Base-by-base conservation (phyloP, 2,888 invertebrate genomes). In the Cryptocephalus moraei region DNA sequence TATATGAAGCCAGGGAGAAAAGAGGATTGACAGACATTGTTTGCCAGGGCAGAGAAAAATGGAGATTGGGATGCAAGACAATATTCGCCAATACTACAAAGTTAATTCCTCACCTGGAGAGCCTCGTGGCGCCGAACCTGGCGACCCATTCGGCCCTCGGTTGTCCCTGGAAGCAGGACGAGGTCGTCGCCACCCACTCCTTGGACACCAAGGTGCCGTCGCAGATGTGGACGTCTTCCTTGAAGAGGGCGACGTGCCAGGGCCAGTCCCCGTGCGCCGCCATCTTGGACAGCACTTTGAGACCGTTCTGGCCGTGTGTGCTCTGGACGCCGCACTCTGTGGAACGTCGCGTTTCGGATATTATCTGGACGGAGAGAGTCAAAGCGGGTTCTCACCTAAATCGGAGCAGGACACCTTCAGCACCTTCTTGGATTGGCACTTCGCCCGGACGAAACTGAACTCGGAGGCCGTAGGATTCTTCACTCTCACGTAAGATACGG, bases 121-220 rank as follows among this genome's bases (percentile, higher is more conserved):
- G 75, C 41, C 91, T 78, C 0, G 88, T 81, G 8, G 81, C 77
- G 1, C 90, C 91, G 49, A 89, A 76, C 56, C 85, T 76, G 0
- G 87, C 90, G 31, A 82, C 80, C 91, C 91, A 91, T 66, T 90
- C 88, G 0, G 89, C 88, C 65, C 87, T 85, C 13, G 88, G 85
- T 73, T 91, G 91, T 2, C 91, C 84, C 62, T 80, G 68, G 66
- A 92, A 92, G 64, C 92, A 93, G 6, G 89, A 86, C 9, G 88
- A 84, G 0, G 91, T 88, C 31, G 91, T 91, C 38, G 91, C 74
- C 9, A 93, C 78, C 91, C 92, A 92, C 49, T 83, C 81, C 4
- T 82, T 75, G 32, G 88, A 84, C 40, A 91, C 77, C 36, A 93
- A 75, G 1, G 89, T 87, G 1, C 87, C 91, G 67, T 93, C 92